Conservation (phyloP, 2,888 invertebrate genomes). For the Andrena chrysosceles region DNA sequence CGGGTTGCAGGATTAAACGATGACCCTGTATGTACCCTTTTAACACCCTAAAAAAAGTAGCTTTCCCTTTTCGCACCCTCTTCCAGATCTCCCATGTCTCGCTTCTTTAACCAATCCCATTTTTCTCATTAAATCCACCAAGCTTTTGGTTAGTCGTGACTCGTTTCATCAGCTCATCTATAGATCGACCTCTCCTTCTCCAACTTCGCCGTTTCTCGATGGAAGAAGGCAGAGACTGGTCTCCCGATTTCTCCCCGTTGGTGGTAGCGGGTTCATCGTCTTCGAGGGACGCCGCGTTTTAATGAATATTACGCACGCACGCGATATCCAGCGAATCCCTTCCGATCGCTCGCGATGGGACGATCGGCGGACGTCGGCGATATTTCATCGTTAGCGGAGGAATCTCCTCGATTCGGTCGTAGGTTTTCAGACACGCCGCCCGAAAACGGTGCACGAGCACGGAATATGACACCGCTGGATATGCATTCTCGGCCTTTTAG, state of each 20-base stretch:
- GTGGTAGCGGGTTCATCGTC: slow-evolving; percentile 72
- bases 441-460: slow-evolving; percentile 15
- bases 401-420: slow-evolving; percentile 42
- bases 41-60: no score
- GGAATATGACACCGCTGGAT: slow-evolving; percentile 19
- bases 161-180: background rate
- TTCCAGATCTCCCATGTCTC: no score
- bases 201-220: slow-evolving; percentile 7
- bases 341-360: slow-evolving; percentile 48
- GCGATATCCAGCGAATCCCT: slow-evolving; percentile 68
- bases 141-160: background rate
- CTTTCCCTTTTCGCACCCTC: no score
- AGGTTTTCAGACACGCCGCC: background rate
- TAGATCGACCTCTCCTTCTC: slow-evolving; percentile 11
- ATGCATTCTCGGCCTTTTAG: background rate
- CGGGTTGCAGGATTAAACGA: no score
- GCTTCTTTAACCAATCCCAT: no score
- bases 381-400: slow-evolving; percentile 63
- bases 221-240: slow-evolving; percentile 46
- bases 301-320: slow-evolving; percentile 81
- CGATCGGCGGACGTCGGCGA: slow-evolving; percentile 41
- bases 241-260: slow-evolving; percentile 45
- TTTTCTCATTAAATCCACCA: background rate
- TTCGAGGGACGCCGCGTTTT: slow-evolving; percentile 72
- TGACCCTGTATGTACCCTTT: no score